Evolutionary conservation across 2,888 invertebrate genomes (phyloP).

Genomic region (Atherix ibis): DNA sequence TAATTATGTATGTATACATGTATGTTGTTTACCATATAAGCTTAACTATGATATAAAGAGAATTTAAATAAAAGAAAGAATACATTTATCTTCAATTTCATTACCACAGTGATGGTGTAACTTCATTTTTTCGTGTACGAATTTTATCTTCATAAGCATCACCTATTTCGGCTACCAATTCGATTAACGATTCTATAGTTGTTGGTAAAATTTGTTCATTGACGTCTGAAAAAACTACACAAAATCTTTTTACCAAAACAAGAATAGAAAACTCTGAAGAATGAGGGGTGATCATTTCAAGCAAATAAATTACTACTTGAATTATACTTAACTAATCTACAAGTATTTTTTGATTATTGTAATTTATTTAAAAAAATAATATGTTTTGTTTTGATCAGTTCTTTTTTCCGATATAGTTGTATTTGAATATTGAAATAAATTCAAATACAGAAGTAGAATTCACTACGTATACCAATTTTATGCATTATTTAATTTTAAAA

Average conservation of each 20-base stretch:
- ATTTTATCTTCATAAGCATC: slow-evolving; percentile 51
- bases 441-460: too few relatives aligned
- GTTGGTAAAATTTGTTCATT: slow-evolving; percentile 25
- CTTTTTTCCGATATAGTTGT: too few relatives aligned
- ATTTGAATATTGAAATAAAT: too few relatives aligned
- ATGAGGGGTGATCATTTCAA: too few relatives aligned
- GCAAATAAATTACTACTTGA: too few relatives aligned
- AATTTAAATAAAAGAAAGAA: slow-evolving; percentile 8
- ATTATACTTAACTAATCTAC: too few relatives aligned
- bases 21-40: too few relatives aligned
- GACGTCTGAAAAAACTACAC: slow-evolving; percentile 35
- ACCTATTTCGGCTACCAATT: slow-evolving; percentile 44
- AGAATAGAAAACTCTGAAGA: slow-evolving; percentile 7
- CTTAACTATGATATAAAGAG: neutral
- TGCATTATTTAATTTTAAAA: too few relatives aligned
- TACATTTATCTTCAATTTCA: slow-evolving; percentile 9
- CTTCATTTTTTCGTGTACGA: slow-evolving; percentile 33
- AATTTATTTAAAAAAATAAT: too few relatives aligned
- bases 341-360: slow-evolving; percentile 2
- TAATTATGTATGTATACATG: too few relatives aligned
- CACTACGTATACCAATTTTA: too few relatives aligned
- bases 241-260: slow-evolving; percentile 25
- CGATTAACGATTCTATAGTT: slow-evolving; percentile 40
- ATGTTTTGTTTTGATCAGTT: too few relatives aligned
- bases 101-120: slow-evolving; percentile 34